Evolutionary conservation across 2,888 invertebrate species (phyloP), one percentile per base, ranked within the genome.

Genomic region (Rhodophaea formosa): DNA sequence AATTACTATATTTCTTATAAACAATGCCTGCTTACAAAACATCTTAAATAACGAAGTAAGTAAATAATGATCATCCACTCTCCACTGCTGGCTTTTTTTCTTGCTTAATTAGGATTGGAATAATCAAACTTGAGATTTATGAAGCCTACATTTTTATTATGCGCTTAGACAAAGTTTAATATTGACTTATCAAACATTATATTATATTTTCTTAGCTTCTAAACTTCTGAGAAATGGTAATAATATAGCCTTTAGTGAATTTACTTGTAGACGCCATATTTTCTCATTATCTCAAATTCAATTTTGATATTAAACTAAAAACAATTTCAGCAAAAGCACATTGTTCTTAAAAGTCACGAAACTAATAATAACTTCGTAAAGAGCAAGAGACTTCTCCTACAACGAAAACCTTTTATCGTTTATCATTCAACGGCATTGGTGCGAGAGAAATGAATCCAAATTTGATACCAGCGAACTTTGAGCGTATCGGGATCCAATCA

Each of bases 391-490:
- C 69, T 68, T 69, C 64, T 55, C 64, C 62, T 70, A 85, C 82
- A 82, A 72, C 73, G 74, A 82, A 84, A 85, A 78, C 79, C 84
- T 84, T 81, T 84, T 83, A 83, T 75, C 77, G 73, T 72, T 75
- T 72, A 75, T 75, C 75, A 75, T 75, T 73, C 66, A 56, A 62
- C 67, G 69, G 63, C 70, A 71, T 69, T 74, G 74, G 72, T 70
- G 74, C 71, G 70, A 69, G 52, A 72, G 72, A 67, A 74, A 74
- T 39, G 39, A 39, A 39, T 8, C 3, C 12, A 39, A 35, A 35
- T 23, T 23, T 23, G 35, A 10, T 35, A 35, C 35, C 35, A 35
- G 12, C 10, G 12, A 35, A 35, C 10, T 35, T 12, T 8, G 10
- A 72, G 54, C 57, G 59, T 42, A 52, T 52, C 42, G 30, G 43